Conservation (phyloP, 2,113 vertebrate species). For the Bubo bubo region DNA sequence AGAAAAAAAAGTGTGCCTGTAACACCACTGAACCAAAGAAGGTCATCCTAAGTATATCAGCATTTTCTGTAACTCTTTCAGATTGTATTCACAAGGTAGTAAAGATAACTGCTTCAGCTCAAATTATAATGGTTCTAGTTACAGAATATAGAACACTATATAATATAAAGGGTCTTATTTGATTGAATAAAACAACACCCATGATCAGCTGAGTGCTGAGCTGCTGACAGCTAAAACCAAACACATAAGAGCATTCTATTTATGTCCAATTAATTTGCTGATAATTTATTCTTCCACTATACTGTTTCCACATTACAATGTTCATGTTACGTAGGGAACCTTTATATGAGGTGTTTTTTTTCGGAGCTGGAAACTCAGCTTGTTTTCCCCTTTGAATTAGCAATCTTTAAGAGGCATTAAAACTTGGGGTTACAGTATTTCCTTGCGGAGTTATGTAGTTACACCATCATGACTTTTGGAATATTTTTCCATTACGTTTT, state of each 20-base stretch:
- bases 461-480: background rate
- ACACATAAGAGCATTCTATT: conserved; percentile 40
- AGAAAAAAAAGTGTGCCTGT: conserved; percentile 21
- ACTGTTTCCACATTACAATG: background rate
- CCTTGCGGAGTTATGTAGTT: background rate
- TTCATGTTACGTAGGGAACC: background rate
- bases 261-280: conserved; percentile 61
- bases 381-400: background rate
- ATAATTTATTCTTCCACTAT: conserved; percentile 54
- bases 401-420: background rate
- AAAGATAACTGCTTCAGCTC: conserved; percentile 63
- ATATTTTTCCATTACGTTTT: background rate
- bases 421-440: background rate
- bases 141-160: conserved; percentile 42
- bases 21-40: conserved; percentile 65
- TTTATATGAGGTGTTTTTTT: background rate
- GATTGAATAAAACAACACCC: conserved; percentile 48
- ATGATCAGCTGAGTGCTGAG: conserved; percentile 34
- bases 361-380: background rate
- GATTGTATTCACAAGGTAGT: conserved; percentile 54
- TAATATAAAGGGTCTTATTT: conserved; percentile 40
- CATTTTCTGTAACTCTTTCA: conserved; percentile 61
- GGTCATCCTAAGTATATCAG: conserved; percentile 68
- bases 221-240: conserved; percentile 52
- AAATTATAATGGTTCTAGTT: conserved; percentile 54